Conservation (phyloP, 35 echinoderm and acorn worm genomes). For the Patiria miniata region DNA sequence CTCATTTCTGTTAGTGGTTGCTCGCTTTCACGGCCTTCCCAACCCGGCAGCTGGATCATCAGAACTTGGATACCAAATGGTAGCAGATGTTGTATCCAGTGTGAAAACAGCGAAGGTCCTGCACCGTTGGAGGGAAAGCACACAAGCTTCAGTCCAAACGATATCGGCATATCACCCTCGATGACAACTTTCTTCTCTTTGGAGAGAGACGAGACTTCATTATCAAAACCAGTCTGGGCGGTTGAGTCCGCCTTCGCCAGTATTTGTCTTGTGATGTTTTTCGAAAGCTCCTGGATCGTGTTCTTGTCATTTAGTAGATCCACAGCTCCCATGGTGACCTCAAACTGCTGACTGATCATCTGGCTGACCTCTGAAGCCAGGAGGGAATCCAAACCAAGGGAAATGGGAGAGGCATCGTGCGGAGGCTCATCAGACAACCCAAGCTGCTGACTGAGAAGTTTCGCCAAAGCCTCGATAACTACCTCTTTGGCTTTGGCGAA, state of each 20-base stretch:
- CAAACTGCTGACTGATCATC: constrained; percentile 40
- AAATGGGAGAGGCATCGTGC: constrained; percentile 22
- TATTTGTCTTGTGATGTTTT: not conserved
- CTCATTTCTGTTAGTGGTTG: constrained; percentile 18
- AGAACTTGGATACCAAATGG: constrained; percentile 39
- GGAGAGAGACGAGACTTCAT: too few relatives aligned
- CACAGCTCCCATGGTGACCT: constrained; percentile 36
- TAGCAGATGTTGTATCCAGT: too few relatives aligned
- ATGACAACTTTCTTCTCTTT: too few relatives aligned
- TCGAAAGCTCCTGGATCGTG: constrained; percentile 31
- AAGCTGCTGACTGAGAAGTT: constrained; percentile 36
- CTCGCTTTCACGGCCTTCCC: constrained; percentile 51
- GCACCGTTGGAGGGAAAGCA: too few relatives aligned
- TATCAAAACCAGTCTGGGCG: too few relatives aligned
- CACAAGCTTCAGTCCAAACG: too few relatives aligned
- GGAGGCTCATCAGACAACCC: constrained; percentile 46
- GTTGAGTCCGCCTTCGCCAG: not conserved
- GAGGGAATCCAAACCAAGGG: constrained; percentile 56
- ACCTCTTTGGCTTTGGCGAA: not conserved
- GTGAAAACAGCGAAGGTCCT: too few relatives aligned
- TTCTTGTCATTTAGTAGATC: constrained; percentile 64
- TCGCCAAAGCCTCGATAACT: constrained; percentile 8
- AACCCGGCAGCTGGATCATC: constrained; percentile 51
- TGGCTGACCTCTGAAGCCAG: constrained; percentile 55
- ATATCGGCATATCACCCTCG: too few relatives aligned